Conservation (phyloP, 1,140 invertebrate genomes). For the Drosophila pruinosa region DNA sequence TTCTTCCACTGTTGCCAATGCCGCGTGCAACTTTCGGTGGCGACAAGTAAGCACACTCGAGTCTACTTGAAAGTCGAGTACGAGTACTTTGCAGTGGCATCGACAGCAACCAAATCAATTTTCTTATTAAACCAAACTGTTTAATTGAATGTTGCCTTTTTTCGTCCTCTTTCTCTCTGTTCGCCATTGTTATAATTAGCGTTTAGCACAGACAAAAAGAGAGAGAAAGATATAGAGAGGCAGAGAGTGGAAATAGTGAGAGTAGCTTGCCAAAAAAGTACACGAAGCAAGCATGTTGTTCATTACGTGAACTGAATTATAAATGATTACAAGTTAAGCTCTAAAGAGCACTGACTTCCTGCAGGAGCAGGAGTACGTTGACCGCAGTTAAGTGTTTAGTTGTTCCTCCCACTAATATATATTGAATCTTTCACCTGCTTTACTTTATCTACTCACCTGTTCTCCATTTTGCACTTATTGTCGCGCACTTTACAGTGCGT, state of each 20-base stretch:
- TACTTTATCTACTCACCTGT: conserved; percentile 86
- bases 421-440: neutral
- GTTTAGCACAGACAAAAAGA: neutral
- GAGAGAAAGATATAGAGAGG: neutral
- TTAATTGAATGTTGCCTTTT: conserved; percentile 56
- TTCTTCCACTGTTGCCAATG: neutral
- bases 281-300: conserved; percentile 18
- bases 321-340: conserved; percentile 39
- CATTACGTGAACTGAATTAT: conserved; percentile 47
- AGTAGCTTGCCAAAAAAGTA: conserved; percentile 1
- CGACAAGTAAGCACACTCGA: conserved; percentile 12
- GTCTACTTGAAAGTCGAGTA: neutral
- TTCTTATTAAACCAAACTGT: conserved; percentile 70
- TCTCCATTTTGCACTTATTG: conserved; percentile 93
- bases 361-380: neutral
- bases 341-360: neutral
- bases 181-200: conserved; percentile 37
- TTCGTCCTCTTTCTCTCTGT: neutral
- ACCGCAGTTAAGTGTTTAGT: neutral
- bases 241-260: no score
- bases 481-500: conserved; percentile 91
- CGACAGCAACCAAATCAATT: conserved; percentile 62
- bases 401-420: neutral
- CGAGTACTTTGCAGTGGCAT: conserved; percentile 6
- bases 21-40: conserved; percentile 9